Conservation (phyloP, 1,140 invertebrate genomes). For the Cotesia chilonis region DNA sequence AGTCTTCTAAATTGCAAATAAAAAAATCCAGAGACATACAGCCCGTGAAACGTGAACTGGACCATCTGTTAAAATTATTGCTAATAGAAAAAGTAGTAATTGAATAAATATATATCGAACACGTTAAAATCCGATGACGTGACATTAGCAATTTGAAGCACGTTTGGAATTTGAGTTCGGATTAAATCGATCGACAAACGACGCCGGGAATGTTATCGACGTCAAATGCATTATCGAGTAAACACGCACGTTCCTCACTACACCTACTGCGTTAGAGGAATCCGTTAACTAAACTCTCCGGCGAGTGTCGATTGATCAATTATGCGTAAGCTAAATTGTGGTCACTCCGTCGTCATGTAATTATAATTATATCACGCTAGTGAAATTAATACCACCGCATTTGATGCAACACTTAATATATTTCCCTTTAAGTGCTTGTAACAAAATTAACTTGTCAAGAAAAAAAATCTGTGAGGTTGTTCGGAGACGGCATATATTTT, state of each 20-base stretch:
- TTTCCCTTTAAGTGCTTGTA: too few species aligned
- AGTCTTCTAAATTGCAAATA: too few species aligned
- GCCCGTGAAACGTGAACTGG: too few species aligned
- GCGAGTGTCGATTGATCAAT: slow-evolving; percentile 26
- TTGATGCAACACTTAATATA: too few species aligned
- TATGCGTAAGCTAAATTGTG: slow-evolving; percentile 1
- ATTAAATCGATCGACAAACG: slow-evolving; percentile 31
- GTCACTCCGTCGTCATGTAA: neutral
- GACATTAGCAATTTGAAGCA: slow-evolving; percentile 25
- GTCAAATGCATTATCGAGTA: slow-evolving; percentile 26
- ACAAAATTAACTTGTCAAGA: too few species aligned
- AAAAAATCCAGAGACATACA: too few species aligned
- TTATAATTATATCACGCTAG: too few species aligned
- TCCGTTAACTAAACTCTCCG: slow-evolving; percentile 18
- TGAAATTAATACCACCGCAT: too few species aligned
- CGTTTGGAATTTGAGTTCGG: slow-evolving; percentile 29
- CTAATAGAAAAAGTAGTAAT: too few species aligned
- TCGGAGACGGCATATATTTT: too few species aligned
- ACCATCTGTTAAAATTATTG: too few species aligned
- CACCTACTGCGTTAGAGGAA: slow-evolving; percentile 16
- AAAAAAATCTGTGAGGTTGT: too few species aligned
- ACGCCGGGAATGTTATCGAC: slow-evolving; percentile 25
- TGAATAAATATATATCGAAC: neutral
- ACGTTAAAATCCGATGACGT: neutral
- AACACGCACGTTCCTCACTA: slow-evolving; percentile 21